Evolutionary conservation across 2,888 invertebrate genomes (phyloP).

Genomic region (Ichneumoninae sp.): DNA sequence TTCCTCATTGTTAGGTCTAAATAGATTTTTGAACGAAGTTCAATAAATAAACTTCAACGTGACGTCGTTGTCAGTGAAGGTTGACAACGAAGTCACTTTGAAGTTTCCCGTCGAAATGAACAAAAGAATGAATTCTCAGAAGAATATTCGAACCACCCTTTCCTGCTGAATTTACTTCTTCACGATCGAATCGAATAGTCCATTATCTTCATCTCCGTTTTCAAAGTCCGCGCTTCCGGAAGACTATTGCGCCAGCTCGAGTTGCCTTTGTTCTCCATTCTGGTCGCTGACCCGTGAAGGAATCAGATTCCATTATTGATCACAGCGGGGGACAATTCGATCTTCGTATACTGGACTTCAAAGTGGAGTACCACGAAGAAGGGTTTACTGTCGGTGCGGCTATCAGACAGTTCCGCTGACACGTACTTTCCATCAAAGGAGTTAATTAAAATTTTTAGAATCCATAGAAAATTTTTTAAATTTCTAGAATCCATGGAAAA

Average conservation of each 20-base stretch:
- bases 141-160: background rate
- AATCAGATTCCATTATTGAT: conserved; percentile 41
- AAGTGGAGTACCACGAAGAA: conserved; percentile 35
- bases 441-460: background rate
- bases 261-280: conserved; percentile 40
- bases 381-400: background rate
- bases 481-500: background rate
- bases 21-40: background rate
- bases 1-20: background rate
- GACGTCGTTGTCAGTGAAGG: too few species aligned
- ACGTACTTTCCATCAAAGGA: background rate
- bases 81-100: background rate
- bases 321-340: conserved; percentile 23
- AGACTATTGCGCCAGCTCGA: background rate
- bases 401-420: background rate
- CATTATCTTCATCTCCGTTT: conserved; percentile 21
- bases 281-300: conserved; percentile 31
- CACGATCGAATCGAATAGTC: background rate
- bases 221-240: conserved; percentile 5
- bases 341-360: conserved; percentile 20
- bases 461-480: background rate
- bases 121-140: background rate
- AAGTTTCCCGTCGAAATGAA: background rate
- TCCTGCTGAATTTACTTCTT: background rate
- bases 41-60: too few species aligned